These are phyloP conservation scores for Emydura subglobosa DNA, from an alignment of 2,113 vertebrate species.

Conservation along the genomic window DNA sequence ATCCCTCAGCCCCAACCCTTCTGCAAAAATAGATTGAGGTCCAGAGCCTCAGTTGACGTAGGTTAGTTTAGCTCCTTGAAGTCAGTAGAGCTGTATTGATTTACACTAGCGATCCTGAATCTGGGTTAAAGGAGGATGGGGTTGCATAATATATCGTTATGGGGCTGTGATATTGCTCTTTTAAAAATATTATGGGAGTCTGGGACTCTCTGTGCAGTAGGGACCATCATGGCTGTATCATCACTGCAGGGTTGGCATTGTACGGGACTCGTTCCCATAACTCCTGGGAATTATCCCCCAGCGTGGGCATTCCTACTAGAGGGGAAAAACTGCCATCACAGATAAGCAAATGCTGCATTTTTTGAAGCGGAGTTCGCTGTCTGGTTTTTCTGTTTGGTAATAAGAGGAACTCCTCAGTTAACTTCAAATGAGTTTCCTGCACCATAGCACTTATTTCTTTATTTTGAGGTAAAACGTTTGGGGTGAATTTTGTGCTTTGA, in stretches of 20 bases:
- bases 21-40: neutral
- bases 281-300: neutral
- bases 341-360: neutral
- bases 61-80: neutral
- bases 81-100: neutral
- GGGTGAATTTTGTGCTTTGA: neutral
- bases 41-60: too few relatives aligned
- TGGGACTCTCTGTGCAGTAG: neutral
- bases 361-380: neutral
- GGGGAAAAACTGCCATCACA: neutral
- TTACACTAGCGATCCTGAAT: neutral
- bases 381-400: neutral
- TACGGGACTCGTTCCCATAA: neutral
- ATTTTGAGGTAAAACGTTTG: neutral
- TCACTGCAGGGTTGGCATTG: neutral
- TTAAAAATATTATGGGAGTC: neutral
- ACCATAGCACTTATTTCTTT: neutral
- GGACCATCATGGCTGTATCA: neutral
- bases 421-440: neutral
- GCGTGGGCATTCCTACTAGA: neutral
- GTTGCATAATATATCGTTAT: neutral
- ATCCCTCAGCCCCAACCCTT: neutral
- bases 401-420: neutral
- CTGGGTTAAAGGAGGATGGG: neutral
- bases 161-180: neutral